Percentiles rank a stretch among this genome's conserved stretches.
Conservation (phyloP, 2,797 vertebrate genomes). For the Phalloptychus januarius region DNA sequence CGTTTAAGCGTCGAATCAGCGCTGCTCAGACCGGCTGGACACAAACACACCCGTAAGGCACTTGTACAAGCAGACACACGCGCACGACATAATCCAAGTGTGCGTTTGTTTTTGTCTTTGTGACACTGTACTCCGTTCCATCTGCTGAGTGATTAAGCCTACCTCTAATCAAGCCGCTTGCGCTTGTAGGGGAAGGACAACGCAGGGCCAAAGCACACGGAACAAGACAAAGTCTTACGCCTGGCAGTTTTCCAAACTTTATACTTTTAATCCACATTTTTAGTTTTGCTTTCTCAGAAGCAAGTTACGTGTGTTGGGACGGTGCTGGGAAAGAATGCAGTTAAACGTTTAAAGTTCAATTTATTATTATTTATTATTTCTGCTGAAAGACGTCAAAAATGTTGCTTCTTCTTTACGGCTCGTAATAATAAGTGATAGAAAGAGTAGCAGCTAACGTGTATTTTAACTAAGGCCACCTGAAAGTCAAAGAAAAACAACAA, state of each 20-base stretch:
- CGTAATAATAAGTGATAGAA: neutral
- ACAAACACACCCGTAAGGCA: constrained; percentile 5
- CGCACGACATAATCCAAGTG: constrained; percentile 48
- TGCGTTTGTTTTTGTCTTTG: constrained; percentile 62
- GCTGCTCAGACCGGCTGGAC: constrained; percentile 19
- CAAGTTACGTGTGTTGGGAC: neutral
- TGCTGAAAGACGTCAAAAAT: neutral
- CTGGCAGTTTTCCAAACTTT: neutral
- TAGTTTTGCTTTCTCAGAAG: neutral
- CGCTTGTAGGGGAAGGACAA: constrained; percentile 34
- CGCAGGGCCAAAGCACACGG: constrained; percentile 1
- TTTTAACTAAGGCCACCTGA: neutral
- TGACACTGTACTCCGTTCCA: constrained; percentile 62
- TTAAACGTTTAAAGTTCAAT: neutral
- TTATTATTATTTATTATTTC: constrained; percentile 3
- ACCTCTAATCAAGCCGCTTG: constrained; percentile 64
- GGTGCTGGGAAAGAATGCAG: neutral
- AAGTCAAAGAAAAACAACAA: neutral
- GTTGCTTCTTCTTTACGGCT: neutral
- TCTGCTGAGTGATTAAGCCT: constrained; percentile 71
- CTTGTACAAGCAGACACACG: constrained; percentile 1
- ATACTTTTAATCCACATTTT: neutral
- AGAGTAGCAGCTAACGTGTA: neutral
- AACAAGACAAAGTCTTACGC: neutral
- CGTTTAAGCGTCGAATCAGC: constrained; percentile 39